Percentiles rank a stretch among this genome's conserved stretches.
Evolutionary conservation across 2,797 vertebrate species (phyloP).

Genomic region (Lithobates sylvaticus): DNA sequence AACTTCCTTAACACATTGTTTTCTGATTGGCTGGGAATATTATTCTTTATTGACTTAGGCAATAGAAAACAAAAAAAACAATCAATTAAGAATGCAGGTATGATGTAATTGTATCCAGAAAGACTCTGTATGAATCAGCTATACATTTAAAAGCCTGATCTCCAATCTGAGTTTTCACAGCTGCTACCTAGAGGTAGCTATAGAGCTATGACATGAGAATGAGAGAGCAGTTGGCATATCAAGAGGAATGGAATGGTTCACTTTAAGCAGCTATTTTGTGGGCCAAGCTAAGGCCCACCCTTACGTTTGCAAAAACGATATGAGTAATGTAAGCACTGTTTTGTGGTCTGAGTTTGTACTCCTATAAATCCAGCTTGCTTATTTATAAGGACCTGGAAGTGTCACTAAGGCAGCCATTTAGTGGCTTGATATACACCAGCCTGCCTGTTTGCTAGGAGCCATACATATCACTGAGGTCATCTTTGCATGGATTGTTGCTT

Average conservation of each 20-base stretch:
- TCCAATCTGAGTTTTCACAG: neutral
- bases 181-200: neutral
- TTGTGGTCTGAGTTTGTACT: neutral
- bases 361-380: neutral
- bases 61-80: too few species aligned
- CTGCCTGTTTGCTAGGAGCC: neutral
- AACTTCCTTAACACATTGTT: too few species aligned
- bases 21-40: too few species aligned
- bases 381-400: neutral
- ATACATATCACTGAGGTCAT: neutral
- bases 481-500: slow-evolving; percentile 48
- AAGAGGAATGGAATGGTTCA: neutral
- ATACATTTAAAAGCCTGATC: too few species aligned
- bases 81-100: too few species aligned
- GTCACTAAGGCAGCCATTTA: neutral
- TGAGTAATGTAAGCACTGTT: too few species aligned
- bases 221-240: neutral
- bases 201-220: too few species aligned
- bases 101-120: too few species aligned
- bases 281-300: too few species aligned
- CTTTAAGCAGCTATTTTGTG: neutral
- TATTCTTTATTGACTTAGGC: too few species aligned
- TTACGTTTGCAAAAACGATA: too few species aligned
- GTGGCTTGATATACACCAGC: neutral
- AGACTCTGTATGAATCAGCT: too few species aligned